phyloP scores from a whole-genome alignment of 2,113 vertebrate genomes.

The Agelaius tricolor region DNA sequence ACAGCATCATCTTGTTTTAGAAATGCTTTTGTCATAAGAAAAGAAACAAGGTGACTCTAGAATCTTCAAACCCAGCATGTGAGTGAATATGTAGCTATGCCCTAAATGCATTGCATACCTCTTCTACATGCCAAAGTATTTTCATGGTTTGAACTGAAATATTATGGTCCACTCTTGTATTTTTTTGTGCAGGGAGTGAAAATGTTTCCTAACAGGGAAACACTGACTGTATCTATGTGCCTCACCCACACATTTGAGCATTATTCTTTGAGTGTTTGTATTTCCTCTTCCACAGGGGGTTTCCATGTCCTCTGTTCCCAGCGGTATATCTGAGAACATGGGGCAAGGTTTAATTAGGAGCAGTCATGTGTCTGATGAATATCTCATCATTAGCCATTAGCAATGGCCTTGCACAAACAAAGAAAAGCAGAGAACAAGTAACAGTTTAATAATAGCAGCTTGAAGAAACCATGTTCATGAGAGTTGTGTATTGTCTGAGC shows the following conservation, averaged over 20 bases:
- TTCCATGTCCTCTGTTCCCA: constrained; percentile 39
- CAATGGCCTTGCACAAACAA: neutral
- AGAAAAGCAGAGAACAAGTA: neutral
- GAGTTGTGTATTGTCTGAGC: neutral
- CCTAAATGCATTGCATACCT: neutral
- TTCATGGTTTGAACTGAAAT: neutral
- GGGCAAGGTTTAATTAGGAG: constrained; percentile 61
- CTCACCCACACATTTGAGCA: neutral
- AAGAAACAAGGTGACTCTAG: neutral
- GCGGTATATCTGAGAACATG: constrained; percentile 32
- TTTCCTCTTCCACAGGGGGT: constrained; percentile 25
- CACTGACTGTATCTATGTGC: neutral
- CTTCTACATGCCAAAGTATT: neutral
- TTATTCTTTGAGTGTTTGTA: neutral
- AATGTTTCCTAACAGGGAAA: neutral
- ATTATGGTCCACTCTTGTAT: neutral
- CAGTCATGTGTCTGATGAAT: constrained; percentile 55
- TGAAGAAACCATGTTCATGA: neutral
- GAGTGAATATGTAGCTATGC: neutral
- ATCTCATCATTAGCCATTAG: constrained; percentile 49
- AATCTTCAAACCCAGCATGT: neutral
- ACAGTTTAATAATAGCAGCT: neutral
- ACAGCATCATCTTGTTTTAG: constrained; percentile 1
- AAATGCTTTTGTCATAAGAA: neutral
- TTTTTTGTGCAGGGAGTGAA: neutral